Percentiles rank a stretch among this genome's conserved stretches.
Evolutionary conservation across 1,140 invertebrate genomes (phyloP).

Genomic region (Cotesia vestalis): DNA sequence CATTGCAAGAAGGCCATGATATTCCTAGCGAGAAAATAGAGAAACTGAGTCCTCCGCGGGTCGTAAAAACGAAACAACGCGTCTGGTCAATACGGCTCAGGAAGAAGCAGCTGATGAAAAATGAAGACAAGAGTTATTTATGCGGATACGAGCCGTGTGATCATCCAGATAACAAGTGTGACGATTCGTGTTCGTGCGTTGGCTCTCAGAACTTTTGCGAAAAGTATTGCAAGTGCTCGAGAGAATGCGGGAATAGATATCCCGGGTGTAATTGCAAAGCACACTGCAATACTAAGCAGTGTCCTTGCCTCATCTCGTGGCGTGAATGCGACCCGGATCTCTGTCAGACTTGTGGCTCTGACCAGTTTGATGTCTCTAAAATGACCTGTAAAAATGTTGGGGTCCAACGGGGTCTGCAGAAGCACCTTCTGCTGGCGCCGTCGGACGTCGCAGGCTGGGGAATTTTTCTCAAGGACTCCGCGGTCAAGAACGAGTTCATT

Average conservation of each 20-base stretch:
- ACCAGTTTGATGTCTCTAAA: constrained; percentile 84
- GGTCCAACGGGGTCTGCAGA: constrained; percentile 88
- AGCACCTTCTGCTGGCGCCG: constrained; percentile 94
- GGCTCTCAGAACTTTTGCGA: constrained; percentile 96
- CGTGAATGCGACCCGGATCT: constrained; percentile 99
- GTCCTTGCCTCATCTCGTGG: constrained; percentile 97
- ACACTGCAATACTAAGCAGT: constrained; percentile 98
- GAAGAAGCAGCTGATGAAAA: constrained; percentile 93
- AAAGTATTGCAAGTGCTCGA: constrained; percentile 96
- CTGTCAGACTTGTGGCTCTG: constrained; percentile 95
- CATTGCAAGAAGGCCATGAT: constrained; percentile 86
- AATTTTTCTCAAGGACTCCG: constrained; percentile 94
- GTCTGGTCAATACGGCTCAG: constrained; percentile 95
- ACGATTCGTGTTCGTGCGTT: constrained; percentile 89
- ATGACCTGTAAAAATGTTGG: constrained; percentile 97
- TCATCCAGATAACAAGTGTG: constrained; percentile 89
- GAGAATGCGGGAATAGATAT: constrained; percentile 95
- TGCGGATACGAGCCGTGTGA: constrained; percentile 96
- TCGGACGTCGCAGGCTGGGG: constrained; percentile 99
- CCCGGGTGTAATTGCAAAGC: constrained; percentile 98
- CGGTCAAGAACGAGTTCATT: constrained; percentile 96
- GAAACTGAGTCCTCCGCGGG: constrained; percentile 86
- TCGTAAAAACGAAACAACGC: constrained; percentile 96
- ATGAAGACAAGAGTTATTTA: constrained; percentile 78
- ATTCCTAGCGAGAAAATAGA: constrained; percentile 80